Conservation (phyloP, 2,113 vertebrate species). For the Scortum barcoo region DNA sequence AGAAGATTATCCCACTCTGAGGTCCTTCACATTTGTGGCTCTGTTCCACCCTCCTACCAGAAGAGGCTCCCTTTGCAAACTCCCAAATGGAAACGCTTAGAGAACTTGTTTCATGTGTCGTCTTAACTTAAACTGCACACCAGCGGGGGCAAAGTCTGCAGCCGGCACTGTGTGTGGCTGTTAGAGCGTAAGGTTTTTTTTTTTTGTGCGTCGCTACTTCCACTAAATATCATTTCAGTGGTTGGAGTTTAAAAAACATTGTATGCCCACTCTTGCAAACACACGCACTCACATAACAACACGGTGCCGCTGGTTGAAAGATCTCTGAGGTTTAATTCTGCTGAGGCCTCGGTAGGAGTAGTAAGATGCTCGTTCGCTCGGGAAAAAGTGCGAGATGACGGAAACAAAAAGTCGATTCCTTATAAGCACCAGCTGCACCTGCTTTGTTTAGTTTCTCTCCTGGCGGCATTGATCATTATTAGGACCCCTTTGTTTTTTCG, state of each 20-base stretch:
- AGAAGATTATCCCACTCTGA: neutral
- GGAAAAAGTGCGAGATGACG: neutral
- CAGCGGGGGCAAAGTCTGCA: neutral
- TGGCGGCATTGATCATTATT: conserved; percentile 44
- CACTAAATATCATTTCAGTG: neutral
- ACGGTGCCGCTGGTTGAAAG: conserved; percentile 30
- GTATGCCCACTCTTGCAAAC: neutral
- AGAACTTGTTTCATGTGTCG: neutral
- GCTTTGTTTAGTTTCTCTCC: conserved; percentile 45
- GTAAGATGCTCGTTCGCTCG: conserved; percentile 28
- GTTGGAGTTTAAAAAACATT: neutral
- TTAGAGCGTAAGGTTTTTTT: neutral
- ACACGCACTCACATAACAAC: neutral
- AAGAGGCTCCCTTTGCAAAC: neutral
- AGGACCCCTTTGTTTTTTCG: conserved; percentile 28
- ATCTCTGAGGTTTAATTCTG: conserved; percentile 32
- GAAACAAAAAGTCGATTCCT: conserved; percentile 39
- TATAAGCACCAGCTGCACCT: conserved; percentile 16
- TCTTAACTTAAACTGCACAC: neutral
- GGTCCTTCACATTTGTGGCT: neutral
- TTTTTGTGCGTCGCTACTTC: conserved; percentile 5
- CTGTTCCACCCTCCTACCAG: neutral
- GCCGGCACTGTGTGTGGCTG: neutral
- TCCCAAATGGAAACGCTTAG: neutral
- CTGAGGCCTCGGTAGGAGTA: conserved; percentile 8